Base-by-base conservation (phyloP, 2,113 vertebrate species). In the Cacatua alba region DNA sequence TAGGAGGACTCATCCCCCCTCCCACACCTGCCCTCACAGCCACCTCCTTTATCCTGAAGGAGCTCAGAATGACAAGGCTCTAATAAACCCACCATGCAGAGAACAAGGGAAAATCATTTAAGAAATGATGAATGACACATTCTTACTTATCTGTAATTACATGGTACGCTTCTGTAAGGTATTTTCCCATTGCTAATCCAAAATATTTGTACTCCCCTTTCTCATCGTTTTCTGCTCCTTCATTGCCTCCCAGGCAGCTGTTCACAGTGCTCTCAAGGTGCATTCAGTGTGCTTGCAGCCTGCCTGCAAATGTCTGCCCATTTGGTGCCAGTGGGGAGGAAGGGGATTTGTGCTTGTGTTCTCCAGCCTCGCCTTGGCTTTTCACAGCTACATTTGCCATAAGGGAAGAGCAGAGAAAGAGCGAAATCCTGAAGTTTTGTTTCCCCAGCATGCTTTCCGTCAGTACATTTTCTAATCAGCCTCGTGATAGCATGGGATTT, bases 101-200 rank as follows among this genome's bases (percentile, higher is more conserved):
- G 78, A 85, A 90, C 0, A 2, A 88, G 49, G 70, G 52, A 57
- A 90, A 94, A 76, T 86, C 25, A 76, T 92, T 90, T 87, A 44
- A 76, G 85, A 64, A 62, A 64, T 62, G 63, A 90, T 90, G 95
- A 95, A 48, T 62, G 95, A 95, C 85, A 92, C 39, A 28, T 80
- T 92, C 37, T 41, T 82, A 78, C 80, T 84, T 78, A 72, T 76
- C 84, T 75, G 57, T 82, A 93, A 95, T 96, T 91, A 84, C 55
- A 72, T n/a, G 17, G 31, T 53, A 25, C 0, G 2, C 74, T 80
- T 60, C 79, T 80, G 59, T 16, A 60, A 88, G 79, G 79, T 52
- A 89, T 84, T 96, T 94, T 89, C 81, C 74, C 82, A 24, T 75
- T 0, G 0, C 57, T 76, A 75, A 82, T 59, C 37, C 78, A 43